These are phyloP conservation scores for Selenia dentaria DNA, from an alignment of 2,888 invertebrate genomes.

Conservation along the genomic window DNA sequence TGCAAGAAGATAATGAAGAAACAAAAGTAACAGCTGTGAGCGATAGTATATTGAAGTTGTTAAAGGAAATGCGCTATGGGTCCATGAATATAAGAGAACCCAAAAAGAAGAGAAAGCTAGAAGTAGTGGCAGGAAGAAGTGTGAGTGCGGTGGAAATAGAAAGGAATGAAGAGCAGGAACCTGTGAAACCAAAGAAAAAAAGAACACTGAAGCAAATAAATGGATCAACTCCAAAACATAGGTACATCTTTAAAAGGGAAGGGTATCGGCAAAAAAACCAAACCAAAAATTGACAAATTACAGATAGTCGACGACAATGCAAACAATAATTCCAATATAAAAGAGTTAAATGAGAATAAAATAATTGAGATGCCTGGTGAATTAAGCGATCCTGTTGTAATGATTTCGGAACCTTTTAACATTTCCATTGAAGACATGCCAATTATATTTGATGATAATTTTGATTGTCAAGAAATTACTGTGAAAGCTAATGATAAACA, in stretches of 20 bases:
- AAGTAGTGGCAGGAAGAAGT: slow-evolving; percentile 10
- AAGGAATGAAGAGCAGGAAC: slow-evolving; percentile 2
- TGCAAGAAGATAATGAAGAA: neutral
- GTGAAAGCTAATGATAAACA: neutral
- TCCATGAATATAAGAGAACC: slow-evolving; percentile 14
- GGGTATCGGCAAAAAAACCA: slow-evolving; percentile 16
- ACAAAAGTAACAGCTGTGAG: neutral
- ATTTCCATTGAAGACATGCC: neutral
- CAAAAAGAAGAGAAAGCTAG: slow-evolving; percentile 13
- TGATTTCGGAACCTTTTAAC: neutral
- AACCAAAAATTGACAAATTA: slow-evolving; percentile 2
- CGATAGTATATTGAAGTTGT: neutral
- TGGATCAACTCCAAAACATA: neutral
- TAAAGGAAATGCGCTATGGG: slow-evolving; percentile 9
- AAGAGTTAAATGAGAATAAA: neutral
- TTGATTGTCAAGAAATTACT: slow-evolving; percentile 2
- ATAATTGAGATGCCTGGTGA: neutral
- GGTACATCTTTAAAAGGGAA: slow-evolving; percentile 4
- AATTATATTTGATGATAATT: slow-evolving; percentile 1
- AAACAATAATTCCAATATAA: neutral
- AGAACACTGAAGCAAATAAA: neutral
- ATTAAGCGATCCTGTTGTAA: neutral
- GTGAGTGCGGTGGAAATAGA: slow-evolving; percentile 9
- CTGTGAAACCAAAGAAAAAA: neutral
- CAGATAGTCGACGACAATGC: neutral